These are phyloP conservation scores for Polypterus senegalus DNA, from an alignment of 2,113 vertebrate species.

Conservation along the genomic window DNA sequence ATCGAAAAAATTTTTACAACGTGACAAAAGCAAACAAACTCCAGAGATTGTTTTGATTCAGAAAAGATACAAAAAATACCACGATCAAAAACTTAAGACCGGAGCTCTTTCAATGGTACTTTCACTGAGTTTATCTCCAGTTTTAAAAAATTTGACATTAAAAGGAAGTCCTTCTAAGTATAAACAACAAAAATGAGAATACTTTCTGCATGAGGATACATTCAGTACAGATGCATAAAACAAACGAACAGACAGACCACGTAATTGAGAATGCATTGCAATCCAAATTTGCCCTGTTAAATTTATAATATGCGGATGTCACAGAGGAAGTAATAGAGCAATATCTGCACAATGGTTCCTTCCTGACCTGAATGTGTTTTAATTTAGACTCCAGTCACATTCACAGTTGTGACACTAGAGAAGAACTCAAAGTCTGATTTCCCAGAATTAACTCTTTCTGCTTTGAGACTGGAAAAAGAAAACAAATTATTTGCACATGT, in stretches of 20 bases:
- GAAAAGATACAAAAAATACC: conserved; percentile 39
- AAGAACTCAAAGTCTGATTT: background rate
- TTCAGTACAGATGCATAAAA: conserved; percentile 23
- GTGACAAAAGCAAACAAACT: no score
- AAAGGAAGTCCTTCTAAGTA: background rate
- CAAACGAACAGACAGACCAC: conserved; percentile 45
- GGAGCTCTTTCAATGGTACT: conserved; percentile 27
- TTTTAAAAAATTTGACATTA: background rate
- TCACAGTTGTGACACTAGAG: conserved; percentile 16
- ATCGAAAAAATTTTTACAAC: no score
- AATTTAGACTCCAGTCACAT: conserved; percentile 22
- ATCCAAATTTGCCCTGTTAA: conserved; percentile 29
- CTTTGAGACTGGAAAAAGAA: background rate
- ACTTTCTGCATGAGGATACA: no score
- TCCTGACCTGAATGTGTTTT: conserved; percentile 35
- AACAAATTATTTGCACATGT: background rate
- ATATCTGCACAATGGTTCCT: conserved; percentile 41
- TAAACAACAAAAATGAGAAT: no score
- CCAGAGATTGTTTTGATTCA: conserved; percentile 25
- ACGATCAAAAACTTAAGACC: conserved; percentile 35
- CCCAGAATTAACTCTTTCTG: no score
- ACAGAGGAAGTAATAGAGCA: conserved; percentile 40
- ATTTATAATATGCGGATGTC: conserved; percentile 43
- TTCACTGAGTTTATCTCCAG: no score
- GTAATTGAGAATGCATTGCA: conserved; percentile 36